These are phyloP conservation scores for Loripinus fragilis DNA, from an alignment of 2,888 invertebrate genomes.

Conservation along the genomic window DNA sequence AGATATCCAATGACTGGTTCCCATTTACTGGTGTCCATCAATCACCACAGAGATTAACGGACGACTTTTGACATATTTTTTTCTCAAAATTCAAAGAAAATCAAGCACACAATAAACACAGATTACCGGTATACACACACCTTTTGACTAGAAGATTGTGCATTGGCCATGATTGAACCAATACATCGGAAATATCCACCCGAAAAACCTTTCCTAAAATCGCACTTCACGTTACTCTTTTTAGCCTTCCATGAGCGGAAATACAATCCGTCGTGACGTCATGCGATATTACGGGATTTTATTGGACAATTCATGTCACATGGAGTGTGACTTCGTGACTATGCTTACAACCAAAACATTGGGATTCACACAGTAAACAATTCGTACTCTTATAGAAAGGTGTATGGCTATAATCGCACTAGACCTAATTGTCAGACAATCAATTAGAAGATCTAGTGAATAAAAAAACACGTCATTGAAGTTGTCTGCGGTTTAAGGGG, in stretches of 20 bases:
- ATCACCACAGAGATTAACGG: too few relatives aligned
- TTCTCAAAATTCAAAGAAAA: too few relatives aligned
- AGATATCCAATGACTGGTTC: not conserved
- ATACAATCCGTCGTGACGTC: constrained; percentile 48
- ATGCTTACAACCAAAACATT: constrained; percentile 60
- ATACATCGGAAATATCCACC: not conserved
- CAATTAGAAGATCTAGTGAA: too few relatives aligned
- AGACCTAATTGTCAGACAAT: too few relatives aligned
- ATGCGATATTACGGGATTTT: constrained; percentile 10
- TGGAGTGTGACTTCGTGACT: constrained; percentile 40
- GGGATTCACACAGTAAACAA: constrained; percentile 10
- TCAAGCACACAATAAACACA: not conserved
- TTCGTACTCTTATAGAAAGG: constrained; percentile 4
- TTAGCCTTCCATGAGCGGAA: constrained; percentile 55
- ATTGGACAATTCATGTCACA: constrained; percentile 45
- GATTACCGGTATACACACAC: constrained; percentile 12
- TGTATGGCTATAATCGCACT: too few relatives aligned
- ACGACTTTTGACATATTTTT: too few relatives aligned
- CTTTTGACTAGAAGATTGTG: constrained; percentile 44
- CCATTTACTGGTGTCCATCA: not conserved
- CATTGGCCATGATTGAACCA: constrained; percentile 24
- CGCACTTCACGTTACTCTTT: constrained; percentile 14
- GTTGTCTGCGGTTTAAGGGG: too few relatives aligned
- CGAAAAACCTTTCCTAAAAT: constrained; percentile 1
- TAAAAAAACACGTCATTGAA: too few relatives aligned